Evolutionary conservation across 1,140 invertebrate species (phyloP).

Genomic region (Hestina assimilis): DNA sequence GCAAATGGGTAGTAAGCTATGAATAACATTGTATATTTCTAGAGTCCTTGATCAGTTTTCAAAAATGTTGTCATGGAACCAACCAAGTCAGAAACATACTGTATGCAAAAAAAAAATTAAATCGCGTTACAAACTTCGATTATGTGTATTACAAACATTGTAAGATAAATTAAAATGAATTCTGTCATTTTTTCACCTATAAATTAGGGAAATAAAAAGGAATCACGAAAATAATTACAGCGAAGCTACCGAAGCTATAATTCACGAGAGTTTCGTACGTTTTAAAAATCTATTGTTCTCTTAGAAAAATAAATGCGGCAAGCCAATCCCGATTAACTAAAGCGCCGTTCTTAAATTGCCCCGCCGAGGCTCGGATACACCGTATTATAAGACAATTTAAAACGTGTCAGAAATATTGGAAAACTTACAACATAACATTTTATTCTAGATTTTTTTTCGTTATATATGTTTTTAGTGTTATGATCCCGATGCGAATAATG

Average conservation of each 20-base stretch:
- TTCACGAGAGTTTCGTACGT: neutral
- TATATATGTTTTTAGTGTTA: no score
- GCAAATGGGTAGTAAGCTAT: no score
- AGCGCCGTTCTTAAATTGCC: constrained; percentile 9
- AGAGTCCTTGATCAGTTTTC: no score
- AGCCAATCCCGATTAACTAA: constrained; percentile 6
- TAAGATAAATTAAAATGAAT: no score
- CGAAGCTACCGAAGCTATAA: neutral
- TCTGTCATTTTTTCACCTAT: no score
- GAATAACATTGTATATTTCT: no score
- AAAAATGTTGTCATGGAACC: no score
- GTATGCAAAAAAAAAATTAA: no score
- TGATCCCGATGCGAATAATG: no score
- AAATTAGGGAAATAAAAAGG: neutral
- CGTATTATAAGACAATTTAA: constrained; percentile 16
- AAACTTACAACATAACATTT: neutral
- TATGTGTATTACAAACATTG: no score
- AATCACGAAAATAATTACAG: neutral
- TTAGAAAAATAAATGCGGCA: constrained; percentile 2
- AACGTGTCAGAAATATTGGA: constrained; percentile 6
- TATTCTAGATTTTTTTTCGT: neutral
- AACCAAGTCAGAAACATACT: no score
- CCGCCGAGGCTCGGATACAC: constrained; percentile 1
- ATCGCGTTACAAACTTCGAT: no score
- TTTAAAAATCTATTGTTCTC: constrained; percentile 3